Percentiles rank a stretch among this genome's conserved stretches.
phyloP scores from a whole-genome alignment of 2,797 vertebrate species.

The Hybognathus amarus region DNA sequence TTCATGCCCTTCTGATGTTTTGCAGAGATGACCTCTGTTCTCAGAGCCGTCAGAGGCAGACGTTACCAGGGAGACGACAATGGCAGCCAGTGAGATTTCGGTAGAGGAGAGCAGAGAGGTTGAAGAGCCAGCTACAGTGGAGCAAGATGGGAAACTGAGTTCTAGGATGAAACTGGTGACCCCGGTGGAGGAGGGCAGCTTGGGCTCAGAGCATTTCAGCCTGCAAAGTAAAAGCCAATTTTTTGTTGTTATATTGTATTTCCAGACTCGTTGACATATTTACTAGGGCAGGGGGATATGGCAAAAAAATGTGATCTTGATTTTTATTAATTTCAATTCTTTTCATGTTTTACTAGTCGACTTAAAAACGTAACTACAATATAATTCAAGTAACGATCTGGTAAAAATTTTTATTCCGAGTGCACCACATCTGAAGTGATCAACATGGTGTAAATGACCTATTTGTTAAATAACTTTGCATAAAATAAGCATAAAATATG shows the following conservation, averaged over 20 bases:
- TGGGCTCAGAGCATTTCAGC: slow-evolving; percentile 86
- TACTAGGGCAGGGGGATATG: background rate
- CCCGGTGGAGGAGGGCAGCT: slow-evolving; percentile 85
- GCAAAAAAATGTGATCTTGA: too few relatives aligned
- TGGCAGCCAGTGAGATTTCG: slow-evolving; percentile 78
- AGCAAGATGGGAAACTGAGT: slow-evolving; percentile 84
- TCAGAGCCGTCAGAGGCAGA: slow-evolving; percentile 80
- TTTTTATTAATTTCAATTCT: too few relatives aligned
- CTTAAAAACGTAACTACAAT: too few relatives aligned
- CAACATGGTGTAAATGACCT: too few relatives aligned
- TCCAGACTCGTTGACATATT: background rate
- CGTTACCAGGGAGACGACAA: slow-evolving; percentile 79
- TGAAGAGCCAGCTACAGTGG: slow-evolving; percentile 63
- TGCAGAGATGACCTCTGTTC: slow-evolving; percentile 78
- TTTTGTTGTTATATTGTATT: background rate
- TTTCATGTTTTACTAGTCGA: too few relatives aligned
- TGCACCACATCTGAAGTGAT: too few relatives aligned
- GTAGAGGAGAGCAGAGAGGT: slow-evolving; percentile 74
- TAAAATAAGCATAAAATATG: too few relatives aligned
- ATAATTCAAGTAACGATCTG: too few relatives aligned
- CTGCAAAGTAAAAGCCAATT: slow-evolving; percentile 88
- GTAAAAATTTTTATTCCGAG: too few relatives aligned
- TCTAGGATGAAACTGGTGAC: slow-evolving; percentile 91
- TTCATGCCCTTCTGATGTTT: slow-evolving; percentile 1
- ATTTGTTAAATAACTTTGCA: too few relatives aligned